Percentiles rank a stretch among this genome's conserved stretches.
These are phyloP conservation scores for Drosophila rubida DNA, from an alignment of 2,888 invertebrate species.

Conservation along the genomic window DNA sequence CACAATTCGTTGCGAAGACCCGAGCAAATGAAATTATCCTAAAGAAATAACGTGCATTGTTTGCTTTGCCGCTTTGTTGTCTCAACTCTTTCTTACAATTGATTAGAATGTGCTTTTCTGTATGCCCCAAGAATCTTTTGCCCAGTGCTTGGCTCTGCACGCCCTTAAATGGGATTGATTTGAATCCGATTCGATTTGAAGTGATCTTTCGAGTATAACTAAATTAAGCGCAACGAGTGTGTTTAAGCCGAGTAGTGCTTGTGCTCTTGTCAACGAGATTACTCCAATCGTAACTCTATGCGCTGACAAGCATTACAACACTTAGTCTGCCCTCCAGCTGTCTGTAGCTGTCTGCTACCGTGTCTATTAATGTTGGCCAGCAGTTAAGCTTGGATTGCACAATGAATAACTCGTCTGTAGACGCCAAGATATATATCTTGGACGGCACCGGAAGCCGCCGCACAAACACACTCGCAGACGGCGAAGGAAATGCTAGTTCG, in stretches of 20 bases:
- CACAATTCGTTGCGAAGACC: conserved; percentile 26
- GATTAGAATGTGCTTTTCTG: conserved; percentile 42
- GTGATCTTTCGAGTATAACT: conserved; percentile 7
- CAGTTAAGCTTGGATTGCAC: conserved; percentile 41
- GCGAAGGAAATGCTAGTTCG: conserved; percentile 25
- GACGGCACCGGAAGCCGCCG: conserved; percentile 44
- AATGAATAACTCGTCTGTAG: conserved; percentile 57
- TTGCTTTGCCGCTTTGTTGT: conserved; percentile 22
- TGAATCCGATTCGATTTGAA: neutral
- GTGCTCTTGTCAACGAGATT: conserved; percentile 12
- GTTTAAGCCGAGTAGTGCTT: neutral
- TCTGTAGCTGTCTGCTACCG: conserved; percentile 5
- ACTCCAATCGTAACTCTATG: conserved; percentile 26
- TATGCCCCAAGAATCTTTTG: conserved; percentile 25
- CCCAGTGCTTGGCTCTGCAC: conserved; percentile 13
- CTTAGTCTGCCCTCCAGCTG: neutral
- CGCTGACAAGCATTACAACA: conserved; percentile 1
- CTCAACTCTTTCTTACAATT: conserved; percentile 39
- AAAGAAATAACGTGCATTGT: conserved; percentile 44
- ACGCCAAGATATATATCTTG: conserved; percentile 45
- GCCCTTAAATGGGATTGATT: conserved; percentile 29
- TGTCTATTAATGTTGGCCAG: conserved; percentile 48
- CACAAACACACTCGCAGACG: conserved; percentile 21
- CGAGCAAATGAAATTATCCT: conserved; percentile 62
- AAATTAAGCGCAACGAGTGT: conserved; percentile 26